Evolutionary conservation across 2,113 vertebrate genomes (phyloP).

Genomic region (Suncus etruscus): DNA sequence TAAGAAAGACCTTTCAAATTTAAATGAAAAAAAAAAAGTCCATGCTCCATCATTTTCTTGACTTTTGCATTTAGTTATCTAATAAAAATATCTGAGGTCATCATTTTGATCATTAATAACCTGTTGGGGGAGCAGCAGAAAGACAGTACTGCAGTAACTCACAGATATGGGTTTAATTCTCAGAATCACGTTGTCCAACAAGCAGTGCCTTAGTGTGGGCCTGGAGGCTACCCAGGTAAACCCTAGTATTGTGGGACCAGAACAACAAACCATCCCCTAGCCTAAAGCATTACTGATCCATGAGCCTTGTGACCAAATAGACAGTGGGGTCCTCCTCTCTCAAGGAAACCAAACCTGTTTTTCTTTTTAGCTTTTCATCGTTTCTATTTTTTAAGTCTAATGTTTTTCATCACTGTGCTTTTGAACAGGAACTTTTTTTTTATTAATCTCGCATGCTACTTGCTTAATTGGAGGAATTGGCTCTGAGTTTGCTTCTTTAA

Average conservation of each 20-base stretch:
- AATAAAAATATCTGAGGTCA: not conserved
- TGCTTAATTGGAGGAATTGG: not conserved
- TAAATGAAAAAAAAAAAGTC: not conserved
- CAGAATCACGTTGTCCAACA: too few relatives aligned
- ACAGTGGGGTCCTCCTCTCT: too few relatives aligned
- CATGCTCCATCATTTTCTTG: not conserved
- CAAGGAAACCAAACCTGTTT: not conserved
- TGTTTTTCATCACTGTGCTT: not conserved
- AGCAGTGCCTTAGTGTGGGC: too few relatives aligned
- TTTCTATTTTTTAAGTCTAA: conserved; percentile 33
- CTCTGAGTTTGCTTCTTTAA: not conserved
- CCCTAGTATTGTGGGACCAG: too few relatives aligned
- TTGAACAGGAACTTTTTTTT: not conserved
- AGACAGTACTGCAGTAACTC: too few relatives aligned
- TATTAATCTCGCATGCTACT: not conserved
- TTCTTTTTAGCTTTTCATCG: not conserved
- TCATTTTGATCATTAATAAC: not conserved
- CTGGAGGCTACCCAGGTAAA: too few relatives aligned
- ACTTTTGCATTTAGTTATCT: conserved; percentile 1
- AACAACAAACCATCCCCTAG: too few relatives aligned
- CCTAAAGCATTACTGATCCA: too few relatives aligned
- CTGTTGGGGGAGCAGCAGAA: too few relatives aligned
- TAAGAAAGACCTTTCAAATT: not conserved
- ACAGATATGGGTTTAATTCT: too few relatives aligned
- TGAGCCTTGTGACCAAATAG: too few relatives aligned